Percentiles rank a stretch among this genome's conserved stretches.
Evolutionary conservation across 2,888 invertebrate genomes (phyloP).

Genomic region (Polymixis flavicincta): DNA sequence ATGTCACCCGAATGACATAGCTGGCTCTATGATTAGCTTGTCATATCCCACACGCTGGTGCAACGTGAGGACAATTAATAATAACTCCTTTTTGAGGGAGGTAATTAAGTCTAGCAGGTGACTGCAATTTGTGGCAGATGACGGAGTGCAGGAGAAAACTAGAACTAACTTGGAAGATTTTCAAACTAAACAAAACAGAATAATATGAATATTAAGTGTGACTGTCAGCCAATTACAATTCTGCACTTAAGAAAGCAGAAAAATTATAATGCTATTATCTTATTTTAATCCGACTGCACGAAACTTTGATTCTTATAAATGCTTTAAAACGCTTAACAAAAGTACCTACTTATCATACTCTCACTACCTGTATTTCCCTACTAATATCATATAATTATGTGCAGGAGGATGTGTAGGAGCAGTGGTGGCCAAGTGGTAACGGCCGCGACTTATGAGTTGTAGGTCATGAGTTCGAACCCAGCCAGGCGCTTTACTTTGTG

Average conservation of each 20-base stretch:
- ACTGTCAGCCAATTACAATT: background rate
- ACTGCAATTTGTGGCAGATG: slow-evolving; percentile 1
- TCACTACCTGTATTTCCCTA: background rate
- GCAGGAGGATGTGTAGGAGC: too few relatives aligned
- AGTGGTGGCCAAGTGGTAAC: too few relatives aligned
- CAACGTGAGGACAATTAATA: slow-evolving; percentile 3
- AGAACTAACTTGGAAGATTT: background rate
- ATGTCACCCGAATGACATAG: background rate
- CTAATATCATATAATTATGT: too few relatives aligned
- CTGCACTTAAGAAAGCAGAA: background rate
- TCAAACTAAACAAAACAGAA: background rate
- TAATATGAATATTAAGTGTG: background rate
- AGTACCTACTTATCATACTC: background rate
- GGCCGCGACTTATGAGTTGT: too few relatives aligned
- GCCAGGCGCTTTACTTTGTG: too few relatives aligned
- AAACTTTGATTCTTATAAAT: background rate
- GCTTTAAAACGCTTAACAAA: too few relatives aligned
- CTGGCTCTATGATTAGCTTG: background rate
- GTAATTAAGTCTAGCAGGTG: background rate
- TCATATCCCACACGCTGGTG: background rate
- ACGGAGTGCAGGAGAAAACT: background rate
- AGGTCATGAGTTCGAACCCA: too few relatives aligned
- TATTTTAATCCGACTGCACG: background rate
- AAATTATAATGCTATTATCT: background rate
- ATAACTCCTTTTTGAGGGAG: background rate